These are phyloP conservation scores for Melieria omissa DNA, from an alignment of 2,888 invertebrate genomes.

Conservation along the genomic window DNA sequence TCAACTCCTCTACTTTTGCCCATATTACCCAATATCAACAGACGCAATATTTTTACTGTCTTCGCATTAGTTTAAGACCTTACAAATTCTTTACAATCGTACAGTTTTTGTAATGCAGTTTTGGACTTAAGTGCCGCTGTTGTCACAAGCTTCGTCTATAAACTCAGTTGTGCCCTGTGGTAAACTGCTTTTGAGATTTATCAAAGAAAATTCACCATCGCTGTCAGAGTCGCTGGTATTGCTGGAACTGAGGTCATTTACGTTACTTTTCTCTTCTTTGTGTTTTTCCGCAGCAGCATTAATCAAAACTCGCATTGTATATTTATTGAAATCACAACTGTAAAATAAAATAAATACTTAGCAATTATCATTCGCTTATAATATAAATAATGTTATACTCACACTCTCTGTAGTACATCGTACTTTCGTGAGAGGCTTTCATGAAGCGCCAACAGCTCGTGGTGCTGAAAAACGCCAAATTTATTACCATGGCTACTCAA, in stretches of 20 bases:
- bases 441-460: slow-evolving; percentile 77
- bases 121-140: slow-evolving; percentile 18
- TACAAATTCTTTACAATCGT: no score
- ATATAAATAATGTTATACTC: slow-evolving; percentile 65
- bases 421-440: slow-evolving; percentile 83
- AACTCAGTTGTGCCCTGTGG: slow-evolving; percentile 47
- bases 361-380: not conserved
- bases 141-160: slow-evolving; percentile 54
- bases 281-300: slow-evolving; percentile 64
- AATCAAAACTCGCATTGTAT: slow-evolving; percentile 78
- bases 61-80: no score
- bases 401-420: slow-evolving; percentile 87
- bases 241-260: slow-evolving; percentile 45
- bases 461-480: slow-evolving; percentile 72
- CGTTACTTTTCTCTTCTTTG: slow-evolving; percentile 46
- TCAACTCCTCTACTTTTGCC: no score
- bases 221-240: slow-evolving; percentile 41
- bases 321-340: slow-evolving; percentile 92
- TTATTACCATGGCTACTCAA: slow-evolving; percentile 75
- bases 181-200: slow-evolving; percentile 37
- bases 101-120: not conserved
- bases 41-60: no score
- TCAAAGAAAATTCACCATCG: slow-evolving; percentile 42
- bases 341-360: slow-evolving; percentile 53
- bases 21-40: no score